A percentile compares a stretch with the other conserved stretches of the same genome.
Evolutionary conservation across 2,797 vertebrate genomes (phyloP).

Genomic region (Hydrolagus colliei): DNA sequence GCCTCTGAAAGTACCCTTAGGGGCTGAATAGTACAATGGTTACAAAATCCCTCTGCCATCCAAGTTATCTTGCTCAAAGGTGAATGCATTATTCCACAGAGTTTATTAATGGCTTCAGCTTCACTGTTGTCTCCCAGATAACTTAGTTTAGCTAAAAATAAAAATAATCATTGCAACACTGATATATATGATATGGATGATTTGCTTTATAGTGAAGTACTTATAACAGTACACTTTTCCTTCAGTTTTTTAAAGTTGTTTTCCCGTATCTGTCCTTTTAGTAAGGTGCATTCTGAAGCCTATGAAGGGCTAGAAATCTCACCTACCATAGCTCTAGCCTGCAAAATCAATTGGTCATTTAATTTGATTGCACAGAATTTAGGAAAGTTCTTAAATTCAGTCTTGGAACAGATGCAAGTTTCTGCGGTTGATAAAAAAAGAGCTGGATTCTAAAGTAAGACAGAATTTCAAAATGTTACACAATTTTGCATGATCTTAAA

Average conservation of each 20-base stretch:
- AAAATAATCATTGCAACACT: background rate
- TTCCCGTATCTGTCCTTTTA: too few relatives aligned
- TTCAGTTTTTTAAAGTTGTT: background rate
- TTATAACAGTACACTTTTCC: background rate
- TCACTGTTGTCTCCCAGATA: background rate
- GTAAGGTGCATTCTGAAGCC: too few relatives aligned
- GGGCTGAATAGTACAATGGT: background rate
- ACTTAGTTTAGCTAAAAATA: too few relatives aligned
- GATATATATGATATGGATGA: background rate
- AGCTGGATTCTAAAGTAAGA: too few relatives aligned
- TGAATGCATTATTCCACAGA: background rate
- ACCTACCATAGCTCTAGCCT: too few relatives aligned
- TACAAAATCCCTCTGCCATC: background rate
- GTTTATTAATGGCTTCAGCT: conserved; percentile 2
- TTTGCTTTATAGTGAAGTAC: background rate
- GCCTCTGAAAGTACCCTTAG: background rate
- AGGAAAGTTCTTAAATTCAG: background rate
- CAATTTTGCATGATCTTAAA: too few relatives aligned
- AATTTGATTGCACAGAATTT: background rate
- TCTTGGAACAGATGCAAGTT: too few relatives aligned
- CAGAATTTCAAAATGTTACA: too few relatives aligned
- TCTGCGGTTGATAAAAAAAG: too few relatives aligned
- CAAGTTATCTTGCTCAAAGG: background rate
- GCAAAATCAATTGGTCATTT: background rate
- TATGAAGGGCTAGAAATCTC: background rate